Conservation (phyloP, 2,113 vertebrate species). For the Tyto alba region DNA sequence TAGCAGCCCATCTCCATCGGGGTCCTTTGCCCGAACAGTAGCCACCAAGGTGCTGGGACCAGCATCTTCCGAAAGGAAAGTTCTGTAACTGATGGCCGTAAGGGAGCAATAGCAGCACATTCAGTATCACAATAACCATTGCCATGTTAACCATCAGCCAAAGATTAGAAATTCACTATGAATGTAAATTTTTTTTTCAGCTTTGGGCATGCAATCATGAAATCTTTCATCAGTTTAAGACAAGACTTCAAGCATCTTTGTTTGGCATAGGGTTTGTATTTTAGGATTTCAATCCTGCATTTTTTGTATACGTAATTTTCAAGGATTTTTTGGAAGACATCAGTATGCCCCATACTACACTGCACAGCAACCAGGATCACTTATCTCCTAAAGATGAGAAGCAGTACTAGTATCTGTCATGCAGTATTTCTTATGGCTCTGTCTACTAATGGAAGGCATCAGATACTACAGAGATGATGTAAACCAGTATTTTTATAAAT, state of each 20-base stretch:
- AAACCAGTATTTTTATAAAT: background rate
- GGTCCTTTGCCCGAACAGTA: constrained; percentile 84
- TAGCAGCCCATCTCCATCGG: constrained; percentile 82
- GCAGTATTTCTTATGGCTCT: background rate
- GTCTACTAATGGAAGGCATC: background rate
- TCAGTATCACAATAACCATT: background rate
- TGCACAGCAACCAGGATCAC: background rate
- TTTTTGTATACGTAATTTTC: background rate
- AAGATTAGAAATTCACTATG: background rate
- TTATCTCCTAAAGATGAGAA: background rate
- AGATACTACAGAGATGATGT: background rate
- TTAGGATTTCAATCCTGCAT: background rate
- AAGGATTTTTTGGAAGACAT: background rate
- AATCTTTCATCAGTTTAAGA: background rate
- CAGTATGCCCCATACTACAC: background rate
- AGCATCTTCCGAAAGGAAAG: constrained; percentile 88
- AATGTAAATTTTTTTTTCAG: background rate
- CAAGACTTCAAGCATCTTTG: background rate
- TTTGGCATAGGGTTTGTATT: background rate
- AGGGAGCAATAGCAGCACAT: background rate
- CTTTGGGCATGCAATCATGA: background rate
- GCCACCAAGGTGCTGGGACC: constrained; percentile 86
- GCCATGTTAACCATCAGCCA: background rate
- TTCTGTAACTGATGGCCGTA: constrained; percentile 77
- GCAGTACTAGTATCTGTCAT: background rate